These are phyloP conservation scores for Martes martes DNA, from an alignment of 2,113 vertebrate genomes.

Conservation along the genomic window DNA sequence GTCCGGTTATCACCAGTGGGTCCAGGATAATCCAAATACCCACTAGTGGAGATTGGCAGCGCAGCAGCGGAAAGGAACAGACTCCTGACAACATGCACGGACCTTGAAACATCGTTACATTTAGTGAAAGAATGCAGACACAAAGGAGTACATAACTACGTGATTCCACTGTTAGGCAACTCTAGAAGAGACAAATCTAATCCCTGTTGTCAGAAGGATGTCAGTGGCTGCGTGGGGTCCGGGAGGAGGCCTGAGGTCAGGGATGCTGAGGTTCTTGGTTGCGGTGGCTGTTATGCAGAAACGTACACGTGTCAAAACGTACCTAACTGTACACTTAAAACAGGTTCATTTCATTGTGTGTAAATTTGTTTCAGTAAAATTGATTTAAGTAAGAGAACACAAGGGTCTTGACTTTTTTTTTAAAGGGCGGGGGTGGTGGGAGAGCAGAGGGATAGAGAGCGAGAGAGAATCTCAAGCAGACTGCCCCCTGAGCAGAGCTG, in stretches of 20 bases:
- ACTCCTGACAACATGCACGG: not conserved
- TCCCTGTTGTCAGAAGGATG: not conserved
- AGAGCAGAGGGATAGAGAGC: not conserved
- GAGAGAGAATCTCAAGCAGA: not conserved
- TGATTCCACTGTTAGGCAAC: rapidly evolving
- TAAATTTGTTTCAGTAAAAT: not conserved
- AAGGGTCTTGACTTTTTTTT: not conserved
- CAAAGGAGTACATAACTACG: rapidly evolving
- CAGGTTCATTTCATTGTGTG: not conserved
- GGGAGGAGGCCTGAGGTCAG: too few relatives aligned
- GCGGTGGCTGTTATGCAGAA: too few relatives aligned
- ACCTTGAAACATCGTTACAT: not conserved
- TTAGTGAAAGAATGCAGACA: not conserved
- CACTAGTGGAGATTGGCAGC: rapidly evolving
- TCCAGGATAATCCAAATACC: not conserved
- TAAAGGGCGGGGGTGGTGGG: not conserved
- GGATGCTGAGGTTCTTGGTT: not conserved
- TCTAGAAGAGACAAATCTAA: not conserved
- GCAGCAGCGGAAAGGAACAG: not conserved
- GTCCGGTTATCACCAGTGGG: too few relatives aligned
- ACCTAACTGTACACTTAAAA: not conserved
- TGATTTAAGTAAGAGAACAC: not conserved
- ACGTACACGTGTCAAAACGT: not conserved
- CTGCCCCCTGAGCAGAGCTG: not conserved
- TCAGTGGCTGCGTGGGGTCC: too few relatives aligned